Evolutionary conservation across 2,113 vertebrate genomes (phyloP), one percentile per base, ranked within the genome.

Genomic region (Phycodurus eques): DNA sequence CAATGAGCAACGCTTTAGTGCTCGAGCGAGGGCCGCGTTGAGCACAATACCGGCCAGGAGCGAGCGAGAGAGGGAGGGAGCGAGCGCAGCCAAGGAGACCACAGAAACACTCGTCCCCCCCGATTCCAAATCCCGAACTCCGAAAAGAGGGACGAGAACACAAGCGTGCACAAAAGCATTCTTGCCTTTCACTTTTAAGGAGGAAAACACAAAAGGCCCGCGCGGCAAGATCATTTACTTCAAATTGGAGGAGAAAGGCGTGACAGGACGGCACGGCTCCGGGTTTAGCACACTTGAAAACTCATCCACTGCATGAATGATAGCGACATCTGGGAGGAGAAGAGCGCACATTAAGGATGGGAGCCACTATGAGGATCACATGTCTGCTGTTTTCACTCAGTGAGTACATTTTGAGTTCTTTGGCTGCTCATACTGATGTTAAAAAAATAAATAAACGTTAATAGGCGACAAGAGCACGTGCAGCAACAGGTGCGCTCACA

Each of bases 91-190:
- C 91, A 90, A 91, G 89, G 91, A 91, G 86, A 90, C 87, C 53
- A 22, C 69, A 71, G 78, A 91, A 88, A 87, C 82, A 88, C 86
- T 83, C 73, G 72, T 9, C 78, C 72, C 13, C 20, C 19, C 56
- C 27, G 35, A 39, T 19, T 76, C 67, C 77, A 88, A 87, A 88
- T 81, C 82, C 82, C 68, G 75, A 66, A 76, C 51, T 85, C 78
- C n/a, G 76, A 68, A 49, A 33, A 77, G 74, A 74, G 60, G 75
- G 59, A 46, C 77, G 71, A 67, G 68, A 69, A 76, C 54, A 56
- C 56, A 68, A 49, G 51, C 67, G 42, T 75, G 67, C 68, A 92
- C 91, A 93, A 92, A 92, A 84, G 88, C 90, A 90, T 91, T 90
- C 86, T 83, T 88, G 61, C 85, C 88, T 88, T 87, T 88, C 76